These are phyloP conservation scores for Lamellibrachia luymesi DNA, from an alignment of 1,140 invertebrate genomes.

Conservation along the genomic window DNA sequence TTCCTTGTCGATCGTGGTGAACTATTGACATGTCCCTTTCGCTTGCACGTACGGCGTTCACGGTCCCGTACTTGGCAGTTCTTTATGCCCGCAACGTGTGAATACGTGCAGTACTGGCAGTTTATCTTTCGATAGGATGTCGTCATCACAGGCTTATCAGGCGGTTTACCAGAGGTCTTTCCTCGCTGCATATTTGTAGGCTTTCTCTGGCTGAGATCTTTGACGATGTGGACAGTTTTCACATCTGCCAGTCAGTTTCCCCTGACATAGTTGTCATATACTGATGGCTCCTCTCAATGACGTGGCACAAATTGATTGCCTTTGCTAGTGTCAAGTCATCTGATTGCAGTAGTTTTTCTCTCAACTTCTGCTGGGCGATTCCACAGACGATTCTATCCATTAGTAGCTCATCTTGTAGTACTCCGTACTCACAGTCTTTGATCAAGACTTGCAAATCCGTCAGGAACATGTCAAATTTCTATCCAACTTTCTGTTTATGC, in stretches of 20 bases:
- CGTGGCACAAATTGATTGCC: background rate
- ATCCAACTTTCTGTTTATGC: too few relatives aligned
- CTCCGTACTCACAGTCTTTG: too few relatives aligned
- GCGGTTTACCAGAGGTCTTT: background rate
- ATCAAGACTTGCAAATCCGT: too few relatives aligned
- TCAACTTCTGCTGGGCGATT: too few relatives aligned
- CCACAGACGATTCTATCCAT: too few relatives aligned
- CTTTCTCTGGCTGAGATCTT: background rate
- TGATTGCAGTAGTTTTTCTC: too few relatives aligned
- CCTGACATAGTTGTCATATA: background rate
- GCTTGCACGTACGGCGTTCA: background rate
- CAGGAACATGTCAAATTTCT: too few relatives aligned
- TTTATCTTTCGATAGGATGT: background rate
- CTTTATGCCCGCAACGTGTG: background rate
- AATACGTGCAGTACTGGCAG: background rate
- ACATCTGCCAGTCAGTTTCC: background rate
- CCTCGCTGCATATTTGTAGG: background rate
- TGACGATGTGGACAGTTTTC: background rate
- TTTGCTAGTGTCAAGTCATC: background rate
- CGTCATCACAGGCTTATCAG: background rate
- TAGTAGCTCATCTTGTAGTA: too few relatives aligned
- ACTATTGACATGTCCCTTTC: background rate
- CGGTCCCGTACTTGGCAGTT: background rate
- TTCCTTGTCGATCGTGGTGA: too few relatives aligned
- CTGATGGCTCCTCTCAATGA: slow-evolving; percentile 9